Conservation (phyloP, 1,140 invertebrate genomes). For the Dolichoris vasculosae region DNA sequence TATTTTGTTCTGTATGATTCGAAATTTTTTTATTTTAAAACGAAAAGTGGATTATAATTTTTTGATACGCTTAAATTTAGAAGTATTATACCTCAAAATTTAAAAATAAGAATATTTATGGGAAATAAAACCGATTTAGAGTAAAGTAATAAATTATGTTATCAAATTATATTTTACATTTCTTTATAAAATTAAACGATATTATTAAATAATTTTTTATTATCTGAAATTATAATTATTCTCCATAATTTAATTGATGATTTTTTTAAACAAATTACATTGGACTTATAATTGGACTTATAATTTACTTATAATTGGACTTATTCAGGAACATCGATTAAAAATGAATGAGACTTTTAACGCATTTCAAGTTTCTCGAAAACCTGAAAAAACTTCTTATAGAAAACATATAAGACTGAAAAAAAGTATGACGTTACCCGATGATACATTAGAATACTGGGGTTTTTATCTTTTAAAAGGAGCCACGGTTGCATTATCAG, state of each 20-base stretch:
- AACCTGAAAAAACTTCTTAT: slow-evolving; percentile 80
- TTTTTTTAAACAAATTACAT: slow-evolving; percentile 41
- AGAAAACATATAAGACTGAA: slow-evolving; percentile 85
- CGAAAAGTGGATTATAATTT: neutral
- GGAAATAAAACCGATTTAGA: neutral
- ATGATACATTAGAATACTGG: slow-evolving; percentile 92
- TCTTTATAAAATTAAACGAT: neutral
- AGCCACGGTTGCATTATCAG: slow-evolving; percentile 83
- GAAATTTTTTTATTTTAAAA: neutral
- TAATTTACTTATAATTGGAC: too few species aligned
- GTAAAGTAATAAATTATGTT: neutral
- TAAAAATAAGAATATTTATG: neutral
- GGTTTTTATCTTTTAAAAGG: slow-evolving; percentile 88
- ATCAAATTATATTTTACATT: neutral
- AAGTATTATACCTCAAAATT: too few species aligned
- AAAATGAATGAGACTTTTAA: slow-evolving; percentile 87
- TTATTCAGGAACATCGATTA: slow-evolving; percentile 80
- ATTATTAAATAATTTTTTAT: slow-evolving; percentile 4
- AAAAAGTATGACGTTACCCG: slow-evolving; percentile 87
- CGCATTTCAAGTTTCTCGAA: slow-evolving; percentile 85
- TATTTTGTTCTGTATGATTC: slow-evolving; percentile 81
- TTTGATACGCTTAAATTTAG: neutral
- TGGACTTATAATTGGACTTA: too few species aligned
- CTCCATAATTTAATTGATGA: neutral
- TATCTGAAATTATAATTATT: slow-evolving; percentile 70